Conservation (phyloP, 1,140 invertebrate species). For the Cheumatopsyche charites region DNA sequence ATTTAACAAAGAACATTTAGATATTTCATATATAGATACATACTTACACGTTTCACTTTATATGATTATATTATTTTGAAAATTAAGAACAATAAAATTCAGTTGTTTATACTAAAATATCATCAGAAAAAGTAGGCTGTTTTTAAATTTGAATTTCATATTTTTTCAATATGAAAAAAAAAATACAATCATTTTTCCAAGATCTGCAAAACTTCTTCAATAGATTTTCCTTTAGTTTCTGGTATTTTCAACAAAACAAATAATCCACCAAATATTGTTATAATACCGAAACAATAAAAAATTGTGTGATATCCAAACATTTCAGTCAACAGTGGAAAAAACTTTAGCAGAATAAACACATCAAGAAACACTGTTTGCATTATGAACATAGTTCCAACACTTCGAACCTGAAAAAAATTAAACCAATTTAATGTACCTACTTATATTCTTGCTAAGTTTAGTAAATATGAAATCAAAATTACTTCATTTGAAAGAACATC, state of each 20-base stretch:
- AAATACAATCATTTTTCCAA: background rate
- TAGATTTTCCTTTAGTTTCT: constrained; percentile 20
- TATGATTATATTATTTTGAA: no score
- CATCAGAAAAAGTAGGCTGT: no score
- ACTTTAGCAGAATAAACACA: constrained; percentile 1
- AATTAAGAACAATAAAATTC: no score
- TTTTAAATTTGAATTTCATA: no score
- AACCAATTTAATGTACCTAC: no score
- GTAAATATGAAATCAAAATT: background rate
- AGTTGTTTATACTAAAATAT: no score
- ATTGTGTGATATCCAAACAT: background rate
- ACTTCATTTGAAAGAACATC: constrained; percentile 56
- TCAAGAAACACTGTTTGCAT: background rate
- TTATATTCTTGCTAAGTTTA: no score
- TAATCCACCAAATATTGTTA: background rate
- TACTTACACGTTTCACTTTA: no score
- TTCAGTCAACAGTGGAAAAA: constrained; percentile 1
- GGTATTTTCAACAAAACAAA: background rate
- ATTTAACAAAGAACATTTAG: no score
- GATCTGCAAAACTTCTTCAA: background rate
- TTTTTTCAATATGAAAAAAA: no score
- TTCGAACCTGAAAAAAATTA: constrained; percentile 26
- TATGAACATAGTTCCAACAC: constrained; percentile 9
- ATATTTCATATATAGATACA: no score
- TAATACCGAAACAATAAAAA: constrained; percentile 2